Evolutionary conservation across 2,113 vertebrate species (phyloP).

Genomic region (Vulpes lagopus): DNA sequence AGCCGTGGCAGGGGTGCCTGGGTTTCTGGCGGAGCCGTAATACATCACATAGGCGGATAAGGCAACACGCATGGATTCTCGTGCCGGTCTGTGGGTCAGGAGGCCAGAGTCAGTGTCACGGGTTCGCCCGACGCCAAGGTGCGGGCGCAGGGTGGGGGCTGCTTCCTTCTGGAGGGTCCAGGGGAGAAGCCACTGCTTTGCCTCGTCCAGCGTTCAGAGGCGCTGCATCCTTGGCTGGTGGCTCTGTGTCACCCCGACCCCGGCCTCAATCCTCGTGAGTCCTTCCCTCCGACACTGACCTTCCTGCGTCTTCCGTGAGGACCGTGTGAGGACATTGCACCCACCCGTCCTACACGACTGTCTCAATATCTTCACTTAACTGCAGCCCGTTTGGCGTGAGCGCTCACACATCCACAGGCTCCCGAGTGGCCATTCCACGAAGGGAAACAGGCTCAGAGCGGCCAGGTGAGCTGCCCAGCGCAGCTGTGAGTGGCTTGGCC

Average conservation of each 20-base stretch:
- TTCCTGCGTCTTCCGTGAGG: no score
- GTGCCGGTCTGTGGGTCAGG: accelerated
- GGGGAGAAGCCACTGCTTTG: neutral
- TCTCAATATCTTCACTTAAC: no score
- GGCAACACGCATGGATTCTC: neutral
- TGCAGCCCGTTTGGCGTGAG: neutral
- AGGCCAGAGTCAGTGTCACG: neutral
- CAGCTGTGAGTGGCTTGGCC: neutral
- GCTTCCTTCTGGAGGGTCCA: neutral
- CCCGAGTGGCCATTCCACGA: neutral
- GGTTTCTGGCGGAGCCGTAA: no score
- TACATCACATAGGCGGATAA: accelerated
- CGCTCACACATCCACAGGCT: neutral
- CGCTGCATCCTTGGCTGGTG: neutral
- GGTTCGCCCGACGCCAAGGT: accelerated
- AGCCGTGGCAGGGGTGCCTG: accelerated
- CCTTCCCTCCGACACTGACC: neutral
- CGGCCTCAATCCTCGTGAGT: accelerated
- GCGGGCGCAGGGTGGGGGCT: accelerated
- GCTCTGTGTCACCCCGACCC: accelerated
- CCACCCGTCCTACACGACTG: no score
- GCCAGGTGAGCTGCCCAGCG: neutral
- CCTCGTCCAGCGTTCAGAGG: neutral
- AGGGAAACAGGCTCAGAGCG: neutral
- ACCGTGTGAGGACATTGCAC: neutral